phyloP scores from a whole-genome alignment of 2,113 vertebrate species.

The Pluvialis apricaria region DNA sequence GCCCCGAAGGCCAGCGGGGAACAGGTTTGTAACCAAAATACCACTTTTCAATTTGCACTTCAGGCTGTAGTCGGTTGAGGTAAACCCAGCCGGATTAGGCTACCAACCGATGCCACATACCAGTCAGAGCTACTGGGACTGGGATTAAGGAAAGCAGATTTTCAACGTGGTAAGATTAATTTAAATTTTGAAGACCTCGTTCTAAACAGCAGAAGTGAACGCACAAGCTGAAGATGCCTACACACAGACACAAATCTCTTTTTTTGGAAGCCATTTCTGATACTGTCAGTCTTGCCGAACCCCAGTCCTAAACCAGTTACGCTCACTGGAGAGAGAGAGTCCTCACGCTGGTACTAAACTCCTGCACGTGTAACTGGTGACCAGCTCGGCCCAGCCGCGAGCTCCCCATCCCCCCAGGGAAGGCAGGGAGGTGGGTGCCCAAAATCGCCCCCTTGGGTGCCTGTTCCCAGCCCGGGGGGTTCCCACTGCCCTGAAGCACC shows the following conservation, averaged over 20 bases:
- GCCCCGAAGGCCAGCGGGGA: rapidly evolving
- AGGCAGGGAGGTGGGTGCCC: neutral
- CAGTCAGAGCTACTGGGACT: neutral
- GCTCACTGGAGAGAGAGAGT: neutral
- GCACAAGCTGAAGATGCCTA: no score
- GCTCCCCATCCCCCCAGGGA: rapidly evolving
- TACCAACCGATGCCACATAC: no score
- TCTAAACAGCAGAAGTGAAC: no score
- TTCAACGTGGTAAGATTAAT: no score
- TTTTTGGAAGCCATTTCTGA: neutral
- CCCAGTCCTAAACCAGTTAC: neutral
- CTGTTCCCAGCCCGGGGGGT: no score
- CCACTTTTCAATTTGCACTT: rapidly evolving
- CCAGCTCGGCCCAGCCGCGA: neutral
- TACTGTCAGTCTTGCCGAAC: neutral
- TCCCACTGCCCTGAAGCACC: no score
- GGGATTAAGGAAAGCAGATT: no score
- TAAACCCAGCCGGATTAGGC: rapidly evolving
- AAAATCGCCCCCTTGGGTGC: no score
- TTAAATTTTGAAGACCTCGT: neutral
- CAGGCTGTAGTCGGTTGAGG: neutral
- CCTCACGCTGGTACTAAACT: neutral
- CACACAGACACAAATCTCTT: rapidly evolving
- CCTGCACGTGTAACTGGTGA: rapidly evolving
- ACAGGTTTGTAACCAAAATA: rapidly evolving